Evolutionary conservation across 2,888 invertebrate species (phyloP), one percentile per base, ranked within the genome.

Genomic region (Caradrina clavipalpis): DNA sequence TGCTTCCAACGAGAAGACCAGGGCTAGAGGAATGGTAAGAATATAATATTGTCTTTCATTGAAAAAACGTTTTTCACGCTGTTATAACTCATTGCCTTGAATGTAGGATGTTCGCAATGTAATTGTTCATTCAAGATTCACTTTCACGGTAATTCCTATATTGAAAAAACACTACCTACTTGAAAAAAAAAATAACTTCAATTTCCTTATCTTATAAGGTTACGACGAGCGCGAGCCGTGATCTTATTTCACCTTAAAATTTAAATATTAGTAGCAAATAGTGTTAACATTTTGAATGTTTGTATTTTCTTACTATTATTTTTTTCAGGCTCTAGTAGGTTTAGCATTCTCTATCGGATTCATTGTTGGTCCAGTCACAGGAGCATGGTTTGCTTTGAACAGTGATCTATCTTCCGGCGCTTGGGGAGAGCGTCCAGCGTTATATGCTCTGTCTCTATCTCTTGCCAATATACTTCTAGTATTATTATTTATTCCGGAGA

Each of bases 321-420:
- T 50, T 62, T 96, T 96, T 87, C 95, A 98, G 98, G 99, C 99
- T n/a, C 93, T 99, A 63, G 98, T 99, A 76, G 99, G 99, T 15
- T 97, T 99, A 84, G 99, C 99, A 10, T 99, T 99, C 94, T 99
- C 99, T 1, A 94, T 99, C 73, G 99, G 99, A n/a, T 99, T 99
- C 93, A 98, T 99, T 85, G 95, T 99, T 75, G 99, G 99, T 0
- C 99, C 99, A 3, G 96, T 99, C 92, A 98, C 99, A 78, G 99
- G 99, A 31, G 99, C 99, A 6, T 96, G 97, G 90, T 98, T 99
- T 91, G 97, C 98, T 1, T 96, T 96, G 83, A 97, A 97, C 5
- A 97, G 97, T 87, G 96, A 96, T 86, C 73, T 77, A 1, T 80
- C 89, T 76, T 93, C 96, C 53, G 97, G 97, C 57, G 93, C 96